Evolutionary conservation across 2,888 invertebrate species (phyloP).

Genomic region (Latrodectus elegans): DNA sequence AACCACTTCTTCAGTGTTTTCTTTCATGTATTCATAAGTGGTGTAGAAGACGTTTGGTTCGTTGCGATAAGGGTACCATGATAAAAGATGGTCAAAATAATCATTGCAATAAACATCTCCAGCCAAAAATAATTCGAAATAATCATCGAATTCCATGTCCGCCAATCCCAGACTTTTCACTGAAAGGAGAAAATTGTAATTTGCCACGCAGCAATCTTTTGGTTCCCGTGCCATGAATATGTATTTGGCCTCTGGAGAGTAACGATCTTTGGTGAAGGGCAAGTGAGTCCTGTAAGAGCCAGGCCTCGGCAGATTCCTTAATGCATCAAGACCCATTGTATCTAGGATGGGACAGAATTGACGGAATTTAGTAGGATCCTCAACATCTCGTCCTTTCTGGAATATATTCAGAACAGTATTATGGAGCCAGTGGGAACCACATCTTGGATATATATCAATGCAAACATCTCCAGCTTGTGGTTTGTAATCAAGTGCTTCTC

Average conservation of each 20-base stretch:
- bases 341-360: constrained; percentile 30
- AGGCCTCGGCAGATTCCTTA: constrained; percentile 52
- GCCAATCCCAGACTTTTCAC: constrained; percentile 23
- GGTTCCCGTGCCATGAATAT: constrained; percentile 77
- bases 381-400: constrained; percentile 15
- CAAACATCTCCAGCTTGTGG: constrained; percentile 50
- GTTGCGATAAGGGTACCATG: constrained; percentile 70
- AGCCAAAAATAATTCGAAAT: constrained; percentile 74
- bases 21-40: constrained; percentile 76
- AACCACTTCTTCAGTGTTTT: constrained; percentile 67
- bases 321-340: constrained; percentile 33
- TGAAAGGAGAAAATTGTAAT: constrained; percentile 75
- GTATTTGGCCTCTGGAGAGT: constrained; percentile 68
- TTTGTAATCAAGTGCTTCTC: constrained; percentile 47
- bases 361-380: constrained; percentile 7
- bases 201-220: constrained; percentile 76
- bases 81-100: constrained; percentile 70
- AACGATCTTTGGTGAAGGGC: constrained; percentile 68
- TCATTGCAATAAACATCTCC: constrained; percentile 73
- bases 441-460: constrained; percentile 57
- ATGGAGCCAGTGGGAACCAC: constrained; percentile 67
- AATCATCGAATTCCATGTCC: constrained; percentile 73
- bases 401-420: constrained; percentile 36
- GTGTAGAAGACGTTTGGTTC: constrained; percentile 74
- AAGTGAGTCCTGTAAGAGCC: constrained; percentile 72